These are phyloP conservation scores for Hapalemur alaotrensis DNA, from an alignment of 2,797 vertebrate genomes.

Conservation along the genomic window DNA sequence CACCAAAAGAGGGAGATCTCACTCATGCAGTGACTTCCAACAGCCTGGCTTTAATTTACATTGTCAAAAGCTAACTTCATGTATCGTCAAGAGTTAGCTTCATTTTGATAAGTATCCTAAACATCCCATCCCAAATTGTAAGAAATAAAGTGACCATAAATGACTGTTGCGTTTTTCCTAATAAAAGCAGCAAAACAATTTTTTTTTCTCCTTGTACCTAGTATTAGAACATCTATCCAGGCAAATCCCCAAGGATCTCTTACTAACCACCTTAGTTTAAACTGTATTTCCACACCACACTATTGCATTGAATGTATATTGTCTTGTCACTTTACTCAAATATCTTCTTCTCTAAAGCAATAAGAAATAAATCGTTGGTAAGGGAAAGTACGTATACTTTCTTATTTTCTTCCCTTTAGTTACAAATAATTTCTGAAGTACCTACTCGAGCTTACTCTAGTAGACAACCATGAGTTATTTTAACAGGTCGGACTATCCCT, in stretches of 20 bases:
- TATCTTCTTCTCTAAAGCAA: conserved; percentile 13
- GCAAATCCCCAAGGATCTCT: neutral
- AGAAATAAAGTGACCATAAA: conserved; percentile 38
- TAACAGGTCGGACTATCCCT: neutral
- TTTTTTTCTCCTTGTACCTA: neutral
- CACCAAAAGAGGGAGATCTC: neutral
- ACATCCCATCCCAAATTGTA: neutral
- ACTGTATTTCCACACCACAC: neutral
- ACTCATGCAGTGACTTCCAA: neutral
- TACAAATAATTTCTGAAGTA: neutral
- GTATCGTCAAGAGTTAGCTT: neutral
- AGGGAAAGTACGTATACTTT: neutral
- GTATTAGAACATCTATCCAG: neutral
- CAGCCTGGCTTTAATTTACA: conserved; percentile 19
- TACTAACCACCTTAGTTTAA: neutral
- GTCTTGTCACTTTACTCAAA: neutral
- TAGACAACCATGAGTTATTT: neutral
- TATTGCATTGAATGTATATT: neutral
- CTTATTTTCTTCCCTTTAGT: conserved; percentile 4
- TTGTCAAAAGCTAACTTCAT: neutral
- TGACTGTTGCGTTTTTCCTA: neutral
- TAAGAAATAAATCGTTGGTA: conserved; percentile 4
- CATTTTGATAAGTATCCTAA: conserved; percentile 28
- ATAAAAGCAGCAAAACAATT: conserved; percentile 26
- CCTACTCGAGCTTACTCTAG: neutral